Base-by-base conservation (phyloP, 2,113 vertebrate species). In the Corythornis vintsioides region DNA sequence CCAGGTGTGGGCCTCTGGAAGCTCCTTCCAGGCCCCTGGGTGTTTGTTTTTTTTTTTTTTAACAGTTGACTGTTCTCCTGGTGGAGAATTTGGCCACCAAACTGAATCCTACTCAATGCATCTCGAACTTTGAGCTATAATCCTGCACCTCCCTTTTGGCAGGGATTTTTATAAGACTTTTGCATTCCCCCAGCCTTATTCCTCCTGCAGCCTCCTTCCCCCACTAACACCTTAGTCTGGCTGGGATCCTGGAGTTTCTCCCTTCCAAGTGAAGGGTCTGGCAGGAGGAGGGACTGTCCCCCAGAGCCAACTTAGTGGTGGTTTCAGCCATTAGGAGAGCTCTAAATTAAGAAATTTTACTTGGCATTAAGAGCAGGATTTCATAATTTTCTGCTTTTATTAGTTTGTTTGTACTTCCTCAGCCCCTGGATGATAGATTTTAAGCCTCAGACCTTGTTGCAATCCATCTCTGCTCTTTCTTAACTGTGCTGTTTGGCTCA, bases 331-430 rank as follows among this genome's bases (percentile, higher is more conserved):
- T 74, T 83, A 91, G n/a, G 29, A 93, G 75, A 88, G 24, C 85
- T 73, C 35, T 86, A 91, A 95, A 88, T 92, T 66, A 92, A 94
- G 85, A 77, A 83, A 38, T 93, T 83, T 93, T 90, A 10, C 61
- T 93, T 65, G 73, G 82, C 11, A 0, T 77, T 80, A 75, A 61
- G 59, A 67, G 21, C 48, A 69, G 25, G 75, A 89, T 96, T 96
- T 92, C 87, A 92, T 91, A 91, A 89, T 89, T 96, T 96, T 96
- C 82, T 91, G 65, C 31, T 86, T 93, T 95, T 96, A 83, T 94
- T 95, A 89, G 89, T 96, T 96, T 96, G 92, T 96, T 96, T 96
- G 91, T 91, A 60, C 82, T 93, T 96, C 82, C 91, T 92, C 86
- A 80, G 87, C 72, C 87, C 53, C 60, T 90, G 76, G 85, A 89